Base-by-base conservation (phyloP, 2,888 invertebrate genomes). In the Helleia helle region DNA sequence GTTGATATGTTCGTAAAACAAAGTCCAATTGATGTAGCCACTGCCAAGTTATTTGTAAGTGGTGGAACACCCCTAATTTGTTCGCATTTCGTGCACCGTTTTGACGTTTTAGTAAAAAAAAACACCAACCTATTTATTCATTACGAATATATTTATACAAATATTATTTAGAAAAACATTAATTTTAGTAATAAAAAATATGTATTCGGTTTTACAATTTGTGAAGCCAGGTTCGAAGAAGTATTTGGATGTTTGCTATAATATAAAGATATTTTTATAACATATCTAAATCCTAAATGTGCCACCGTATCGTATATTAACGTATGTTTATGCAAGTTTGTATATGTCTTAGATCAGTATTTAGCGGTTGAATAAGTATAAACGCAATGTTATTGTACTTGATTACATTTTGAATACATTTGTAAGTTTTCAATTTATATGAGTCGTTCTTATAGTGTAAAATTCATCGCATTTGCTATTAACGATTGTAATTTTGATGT, bases 181-280 rank as follows among this genome's bases (percentile, higher is more conserved):
- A 12, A 34, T 13, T 13, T 28, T 1, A 9, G 30, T n/a, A n/a
- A 11, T 9, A 31, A 6, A 15, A 17, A 8, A 15, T 9, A 24
- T 2, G 11, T 9, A 14, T 31, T 18, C 17, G 18, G 31, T 15
- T 2, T 25, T 2, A 15, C 18, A n/a, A n/a, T n/a, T 29, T 17
- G 17, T 31, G 9, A 31, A 17, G 22, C 22, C 7, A 3, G 4
- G 11, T 18, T 11, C 34, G 12, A 22, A 13, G 1, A 34, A 34
- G 34, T 13, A 22, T 34, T 34, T 11, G 12, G 12, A 18, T 18
- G 22, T 12, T 34, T 9, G 17, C 11, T 34, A 12, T 34, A 34
- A 34, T 4, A 13, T 18, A 15, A 40, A 30, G n/a, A 31, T 43
- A 46, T 43, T 46, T 46, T 46, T 46, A 34, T 43, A 43, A 22